phyloP scores from a whole-genome alignment of 2,888 invertebrate genomes.

The Limnephilus marmoratus region DNA sequence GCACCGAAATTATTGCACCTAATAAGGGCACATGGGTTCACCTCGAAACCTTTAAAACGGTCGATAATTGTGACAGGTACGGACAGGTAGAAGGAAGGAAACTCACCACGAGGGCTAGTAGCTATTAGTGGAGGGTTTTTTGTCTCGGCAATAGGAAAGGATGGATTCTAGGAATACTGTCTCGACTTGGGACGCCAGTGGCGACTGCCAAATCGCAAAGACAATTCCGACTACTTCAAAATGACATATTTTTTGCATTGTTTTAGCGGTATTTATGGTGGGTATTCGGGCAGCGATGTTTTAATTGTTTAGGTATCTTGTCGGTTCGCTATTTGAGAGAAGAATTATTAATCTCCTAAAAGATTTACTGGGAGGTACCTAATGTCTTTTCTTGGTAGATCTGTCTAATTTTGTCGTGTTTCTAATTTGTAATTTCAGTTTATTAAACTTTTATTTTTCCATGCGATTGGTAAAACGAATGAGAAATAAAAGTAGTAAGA shows the following conservation, averaged over 20 bases:
- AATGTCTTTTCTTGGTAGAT: neutral
- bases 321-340: neutral
- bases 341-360: neutral
- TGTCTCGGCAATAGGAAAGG: neutral
- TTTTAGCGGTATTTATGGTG: slow-evolving; percentile 34
- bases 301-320: slow-evolving; percentile 11
- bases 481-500: neutral
- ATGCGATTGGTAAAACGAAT: neutral
- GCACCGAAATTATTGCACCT: slow-evolving; percentile 27
- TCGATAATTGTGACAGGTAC: slow-evolving; percentile 29
- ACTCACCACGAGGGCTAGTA: neutral
- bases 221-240: neutral
- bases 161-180: slow-evolving; percentile 31
- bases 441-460: too few relatives aligned
- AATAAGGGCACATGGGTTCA: slow-evolving; percentile 13
- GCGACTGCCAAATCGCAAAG: slow-evolving; percentile 31
- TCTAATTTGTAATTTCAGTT: too few relatives aligned
- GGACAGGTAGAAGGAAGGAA: slow-evolving; percentile 11
- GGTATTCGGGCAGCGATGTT: neutral
- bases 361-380: slow-evolving; percentile 17
- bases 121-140: neutral
- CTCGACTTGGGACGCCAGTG: slow-evolving; percentile 20
- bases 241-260: slow-evolving; percentile 41
- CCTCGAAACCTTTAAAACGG: slow-evolving; percentile 3
- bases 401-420: neutral